Conservation (phyloP, 2,113 vertebrate genomes). For the Boleophthalmus pectinirostris region DNA sequence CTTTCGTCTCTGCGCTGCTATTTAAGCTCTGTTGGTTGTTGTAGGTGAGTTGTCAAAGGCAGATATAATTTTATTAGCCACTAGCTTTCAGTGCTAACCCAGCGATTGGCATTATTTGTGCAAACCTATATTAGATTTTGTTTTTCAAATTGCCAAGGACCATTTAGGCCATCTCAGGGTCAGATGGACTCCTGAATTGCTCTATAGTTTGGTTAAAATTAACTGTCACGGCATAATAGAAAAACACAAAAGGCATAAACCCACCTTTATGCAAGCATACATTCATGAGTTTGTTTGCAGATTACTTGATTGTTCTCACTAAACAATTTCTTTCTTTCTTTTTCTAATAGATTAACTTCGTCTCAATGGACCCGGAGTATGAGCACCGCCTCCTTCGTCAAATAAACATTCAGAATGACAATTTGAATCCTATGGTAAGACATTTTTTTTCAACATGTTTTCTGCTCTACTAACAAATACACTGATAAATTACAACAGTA, state of each 20-base stretch:
- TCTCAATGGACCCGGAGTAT: conserved; percentile 52
- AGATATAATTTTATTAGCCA: conserved; percentile 8
- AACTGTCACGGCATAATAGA: not conserved
- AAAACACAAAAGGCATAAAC: not conserved
- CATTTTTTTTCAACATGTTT: not conserved
- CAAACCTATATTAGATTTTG: not conserved
- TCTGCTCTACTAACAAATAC: not conserved
- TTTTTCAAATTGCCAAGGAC: not conserved
- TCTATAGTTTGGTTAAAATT: not conserved
- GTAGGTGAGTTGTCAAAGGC: conserved; percentile 18
- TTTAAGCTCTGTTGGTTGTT: not conserved
- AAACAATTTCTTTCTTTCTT: not conserved
- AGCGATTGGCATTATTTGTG: not conserved
- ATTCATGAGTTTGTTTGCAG: not conserved
- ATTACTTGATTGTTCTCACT: not conserved
- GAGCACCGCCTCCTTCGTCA: conserved; percentile 54
- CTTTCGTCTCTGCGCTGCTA: not conserved
- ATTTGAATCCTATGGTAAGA: conserved; percentile 47
- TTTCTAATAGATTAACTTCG: conserved; percentile 19
- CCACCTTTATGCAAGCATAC: not conserved
- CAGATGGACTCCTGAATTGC: not conserved
- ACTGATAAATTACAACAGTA: not conserved
- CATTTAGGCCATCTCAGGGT: not conserved
- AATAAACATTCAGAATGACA: conserved; percentile 53
- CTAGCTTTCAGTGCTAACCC: conserved; percentile 23